Conservation (phyloP, 2,113 vertebrate species). For the Mus pahari region DNA sequence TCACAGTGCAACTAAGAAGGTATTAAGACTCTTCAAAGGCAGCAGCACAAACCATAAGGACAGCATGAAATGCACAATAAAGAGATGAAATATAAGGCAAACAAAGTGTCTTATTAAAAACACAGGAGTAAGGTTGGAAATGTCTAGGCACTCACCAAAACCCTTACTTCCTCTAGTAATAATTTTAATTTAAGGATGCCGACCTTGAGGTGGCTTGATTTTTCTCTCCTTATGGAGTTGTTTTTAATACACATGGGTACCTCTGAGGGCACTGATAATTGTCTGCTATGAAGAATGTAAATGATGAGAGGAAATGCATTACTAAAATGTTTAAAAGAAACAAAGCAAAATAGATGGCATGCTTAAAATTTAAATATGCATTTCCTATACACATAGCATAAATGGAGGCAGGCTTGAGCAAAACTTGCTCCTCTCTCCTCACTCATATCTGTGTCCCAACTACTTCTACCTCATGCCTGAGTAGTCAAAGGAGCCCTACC, state of each 20-base stretch:
- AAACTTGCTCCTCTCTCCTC: background rate
- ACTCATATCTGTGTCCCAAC: background rate
- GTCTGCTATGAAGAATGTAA: background rate
- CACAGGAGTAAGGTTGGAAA: background rate
- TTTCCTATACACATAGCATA: background rate
- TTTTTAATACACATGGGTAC: background rate
- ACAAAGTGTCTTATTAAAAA: slow-evolving; percentile 41
- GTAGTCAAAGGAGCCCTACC: no score
- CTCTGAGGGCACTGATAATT: background rate
- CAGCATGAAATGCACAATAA: slow-evolving; percentile 39
- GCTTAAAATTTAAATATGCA: background rate
- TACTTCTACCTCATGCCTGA: slow-evolving; percentile 19
- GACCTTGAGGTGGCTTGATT: background rate
- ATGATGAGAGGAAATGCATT: background rate
- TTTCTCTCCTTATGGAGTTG: background rate
- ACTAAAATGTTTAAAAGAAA: slow-evolving; percentile 39
- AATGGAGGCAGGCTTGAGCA: background rate
- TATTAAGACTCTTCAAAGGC: slow-evolving; percentile 62
- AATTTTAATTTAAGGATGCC: slow-evolving; percentile 7
- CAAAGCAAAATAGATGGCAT: background rate
- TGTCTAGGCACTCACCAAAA: background rate
- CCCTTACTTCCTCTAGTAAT: slow-evolving; percentile 15
- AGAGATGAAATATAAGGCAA: slow-evolving; percentile 46
- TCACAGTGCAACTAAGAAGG: slow-evolving; percentile 65
- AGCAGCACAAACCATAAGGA: slow-evolving; percentile 22